These are phyloP conservation scores for Gymnoscelis rufifasciata DNA, from an alignment of 2,888 invertebrate species.

Conservation along the genomic window DNA sequence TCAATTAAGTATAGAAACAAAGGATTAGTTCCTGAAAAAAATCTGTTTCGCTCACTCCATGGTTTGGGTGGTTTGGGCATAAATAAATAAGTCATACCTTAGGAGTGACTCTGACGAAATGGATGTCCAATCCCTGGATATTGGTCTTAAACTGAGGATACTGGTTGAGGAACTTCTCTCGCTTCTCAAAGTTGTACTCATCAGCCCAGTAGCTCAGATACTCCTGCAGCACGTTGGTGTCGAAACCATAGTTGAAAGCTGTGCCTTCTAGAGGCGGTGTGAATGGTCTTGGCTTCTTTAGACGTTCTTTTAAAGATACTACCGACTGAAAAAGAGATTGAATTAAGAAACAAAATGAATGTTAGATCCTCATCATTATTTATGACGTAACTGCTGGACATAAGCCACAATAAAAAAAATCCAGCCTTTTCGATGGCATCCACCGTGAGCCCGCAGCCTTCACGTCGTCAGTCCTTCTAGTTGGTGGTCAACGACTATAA, in stretches of 20 bases:
- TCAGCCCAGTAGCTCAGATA: constrained; percentile 88
- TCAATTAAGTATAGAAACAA: no score
- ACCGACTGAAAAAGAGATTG: constrained; percentile 46
- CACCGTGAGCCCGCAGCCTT: no score
- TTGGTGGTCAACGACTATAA: no score
- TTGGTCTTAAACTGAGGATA: constrained; percentile 87
- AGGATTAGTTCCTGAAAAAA: no score
- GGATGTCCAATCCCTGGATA: constrained; percentile 85
- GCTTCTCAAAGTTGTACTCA: constrained; percentile 81
- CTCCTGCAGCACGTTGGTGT: constrained; percentile 80
- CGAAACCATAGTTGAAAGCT: constrained; percentile 90
- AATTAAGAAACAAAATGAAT: background rate
- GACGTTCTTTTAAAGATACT: constrained; percentile 48
- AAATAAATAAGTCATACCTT: no score
- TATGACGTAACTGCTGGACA: no score
- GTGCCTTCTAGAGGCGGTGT: constrained; percentile 83
- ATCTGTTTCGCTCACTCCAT: no score
- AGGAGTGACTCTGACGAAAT: constrained; percentile 72
- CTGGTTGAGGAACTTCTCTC: constrained; percentile 84
- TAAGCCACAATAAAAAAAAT: no score
- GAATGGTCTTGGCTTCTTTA: constrained; percentile 45
- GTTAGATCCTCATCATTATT: no score
- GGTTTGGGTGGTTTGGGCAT: no score
- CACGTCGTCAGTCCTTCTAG: no score
- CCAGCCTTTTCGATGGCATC: no score